Evolutionary conservation across 2,113 vertebrate genomes (phyloP), one percentile per base, ranked within the genome.

Genomic region (Dasyurus viverrinus): DNA sequence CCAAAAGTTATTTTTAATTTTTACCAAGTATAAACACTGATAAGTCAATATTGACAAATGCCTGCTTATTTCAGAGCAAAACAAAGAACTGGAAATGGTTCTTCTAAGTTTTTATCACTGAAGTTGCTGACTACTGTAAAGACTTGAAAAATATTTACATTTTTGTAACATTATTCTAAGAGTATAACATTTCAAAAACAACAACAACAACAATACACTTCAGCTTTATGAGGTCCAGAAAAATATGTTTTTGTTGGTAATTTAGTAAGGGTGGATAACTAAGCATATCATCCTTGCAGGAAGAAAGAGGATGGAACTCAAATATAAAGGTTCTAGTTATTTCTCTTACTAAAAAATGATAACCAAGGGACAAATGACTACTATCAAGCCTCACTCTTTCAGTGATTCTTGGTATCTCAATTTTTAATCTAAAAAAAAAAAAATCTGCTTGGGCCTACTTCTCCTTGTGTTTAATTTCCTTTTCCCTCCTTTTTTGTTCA

Each of bases 101-200:
- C 42, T 94, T 93, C 8, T 96, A 50, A 55, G 92, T 91, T 96
- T 2, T 54, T 68, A 92, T 93, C 84, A 97, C 46, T 57, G 46
- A 95, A 93, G 24, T 46, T 95, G 22, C 7, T 92, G 48, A 89
- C 11, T 91, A 36, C 50, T 53, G 9, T 10, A 95, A 48, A 92
- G 27, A 84, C 3, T 53, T 84, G 57, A 94, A 93, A 92, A 48
- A 92, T 60, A 95, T 52, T n/a, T 42, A 42, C 2, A 42, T 42
- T 84, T 84, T 84, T 8, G 7, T 42, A 42, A 7, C n/a, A 84
- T 76, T 19, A 76, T 84, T 84, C 36, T 84, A 84, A 84, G 68
- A 7, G 14, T 42, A 84, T 76, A 42, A 42, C 68, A 84, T 22
- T 84, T 68, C 30, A 68, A n/a, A n/a, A 36, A 68, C 9, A 52